Base-by-base conservation (phyloP, 2,113 vertebrate species). In the Desmodus rotundus region DNA sequence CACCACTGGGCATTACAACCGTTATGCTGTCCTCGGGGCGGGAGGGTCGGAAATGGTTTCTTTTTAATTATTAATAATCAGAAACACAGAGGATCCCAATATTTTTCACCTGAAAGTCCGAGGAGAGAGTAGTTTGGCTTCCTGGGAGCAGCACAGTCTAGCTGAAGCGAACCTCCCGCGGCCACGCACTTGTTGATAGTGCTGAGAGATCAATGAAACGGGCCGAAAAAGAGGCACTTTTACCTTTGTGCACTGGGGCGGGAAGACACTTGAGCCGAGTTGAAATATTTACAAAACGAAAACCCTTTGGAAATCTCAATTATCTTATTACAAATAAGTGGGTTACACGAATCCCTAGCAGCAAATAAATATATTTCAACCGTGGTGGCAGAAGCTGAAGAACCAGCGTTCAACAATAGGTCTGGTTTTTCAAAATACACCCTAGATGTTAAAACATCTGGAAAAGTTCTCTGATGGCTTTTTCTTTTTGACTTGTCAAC, bases 101-200 rank as follows among this genome's bases (percentile, higher is more conserved):
- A 14, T 16, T 36, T 36, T 31, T 43, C 45, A 20, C 47, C 41
- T n/a, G 85, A 52, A 92, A 89, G 74, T 73, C 50, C 4, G 6
- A 45, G 47, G 56, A 93, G 63, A 56, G 24, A 61, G 68, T 24
- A 7, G 61, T 58, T 65, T 33, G 91, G 54, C 54, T 89, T 76
- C 41, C 43, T 13, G 38, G 45, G 45, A 87, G 50, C 61, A 1
- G 41, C 61, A 50, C 86, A 47, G 22, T 5, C 47, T 24, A 15
- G 56, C 77, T 0, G 61, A 52, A 41, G 41, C 31, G 7, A 54
- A 28, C 50, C 4, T 43, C 74, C 83, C 12, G 36, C 33, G 11
- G 84, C 58, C 68, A 13, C 47, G 54, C 95, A 98, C 96, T 97
- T 97, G 97, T 97, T 97, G 97, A 86, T 91, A 17, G 63, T 68